These are phyloP conservation scores for Rhagoletis zephyria DNA, from an alignment of 1,140 invertebrate genomes.

Conservation along the genomic window DNA sequence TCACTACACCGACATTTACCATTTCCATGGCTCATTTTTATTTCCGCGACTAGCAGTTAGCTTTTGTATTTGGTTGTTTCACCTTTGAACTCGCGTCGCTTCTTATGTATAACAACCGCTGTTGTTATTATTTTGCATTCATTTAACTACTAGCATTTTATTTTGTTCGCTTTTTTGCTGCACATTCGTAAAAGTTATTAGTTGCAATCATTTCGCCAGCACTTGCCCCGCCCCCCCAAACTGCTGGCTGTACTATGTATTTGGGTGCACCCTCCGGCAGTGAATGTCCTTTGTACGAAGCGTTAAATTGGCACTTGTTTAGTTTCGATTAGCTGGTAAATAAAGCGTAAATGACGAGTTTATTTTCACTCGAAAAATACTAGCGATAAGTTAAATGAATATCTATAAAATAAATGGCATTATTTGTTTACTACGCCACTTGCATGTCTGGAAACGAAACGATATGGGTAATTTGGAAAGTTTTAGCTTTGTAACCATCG, in stretches of 20 bases:
- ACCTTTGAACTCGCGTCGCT: not conserved
- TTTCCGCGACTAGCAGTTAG: not conserved
- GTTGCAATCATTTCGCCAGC: not conserved
- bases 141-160: not conserved
- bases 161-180: not conserved
- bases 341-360: conserved; percentile 35
- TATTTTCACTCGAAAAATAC: conserved; percentile 42
- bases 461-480: conserved; percentile 1
- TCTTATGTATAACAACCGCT: not conserved
- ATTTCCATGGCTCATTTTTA: conserved; percentile 42
- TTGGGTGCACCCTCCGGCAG: not conserved
- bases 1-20: not conserved
- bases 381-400: conserved; percentile 29
- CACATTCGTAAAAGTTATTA: conserved; percentile 41
- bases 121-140: conserved; percentile 11
- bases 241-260: not conserved
- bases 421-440: not conserved
- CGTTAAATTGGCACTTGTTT: conserved; percentile 40
- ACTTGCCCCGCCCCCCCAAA: not conserved
- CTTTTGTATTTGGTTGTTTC: not conserved
- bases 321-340: conserved; percentile 46
- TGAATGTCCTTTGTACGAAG: not conserved
- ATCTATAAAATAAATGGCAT: conserved; percentile 42
- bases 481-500: not conserved
- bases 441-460: not conserved